phyloP scores from a whole-genome alignment of 2,888 invertebrate species.

The Pachliopta kotzebuea region DNA sequence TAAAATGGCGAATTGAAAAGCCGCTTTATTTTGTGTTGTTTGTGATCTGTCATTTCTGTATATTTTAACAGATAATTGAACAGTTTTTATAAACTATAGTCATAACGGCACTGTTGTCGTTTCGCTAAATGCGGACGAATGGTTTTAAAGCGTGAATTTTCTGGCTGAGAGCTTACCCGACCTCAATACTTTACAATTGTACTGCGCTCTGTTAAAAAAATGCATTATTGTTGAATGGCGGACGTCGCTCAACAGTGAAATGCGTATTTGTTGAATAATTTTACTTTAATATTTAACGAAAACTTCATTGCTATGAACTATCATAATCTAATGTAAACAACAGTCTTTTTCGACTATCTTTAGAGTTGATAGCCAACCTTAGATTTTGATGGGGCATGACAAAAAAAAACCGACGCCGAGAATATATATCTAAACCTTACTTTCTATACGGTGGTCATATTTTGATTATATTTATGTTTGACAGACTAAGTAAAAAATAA shows the following conservation, averaged over 20 bases:
- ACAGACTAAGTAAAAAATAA: no score
- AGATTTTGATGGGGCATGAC: not conserved
- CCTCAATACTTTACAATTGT: conserved; percentile 25
- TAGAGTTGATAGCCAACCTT: no score
- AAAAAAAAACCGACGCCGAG: not conserved
- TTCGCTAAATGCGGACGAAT: conserved; percentile 11
- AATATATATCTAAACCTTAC: no score
- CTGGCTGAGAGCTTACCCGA: conserved; percentile 21
- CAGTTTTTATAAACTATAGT: conserved; percentile 11
- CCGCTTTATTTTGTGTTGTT: not conserved
- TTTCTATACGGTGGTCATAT: no score
- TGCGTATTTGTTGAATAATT: conserved; percentile 19
- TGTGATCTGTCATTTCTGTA: not conserved
- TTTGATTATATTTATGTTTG: no score
- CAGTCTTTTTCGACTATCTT: no score
- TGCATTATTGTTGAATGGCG: conserved; percentile 19
- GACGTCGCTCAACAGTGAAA: conserved; percentile 21
- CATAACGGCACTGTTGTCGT: conserved; percentile 16
- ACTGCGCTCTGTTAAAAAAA: conserved; percentile 17
- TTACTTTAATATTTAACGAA: conserved; percentile 6
- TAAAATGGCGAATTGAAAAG: conserved; percentile 2
- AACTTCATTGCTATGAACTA: conserved; percentile 7
- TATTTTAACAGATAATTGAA: conserved; percentile 14
- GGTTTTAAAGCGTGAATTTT: conserved; percentile 24
- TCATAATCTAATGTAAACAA: not conserved